Base-by-base conservation (phyloP, 2,797 vertebrate genomes). In the Psittacula derbiana region DNA sequence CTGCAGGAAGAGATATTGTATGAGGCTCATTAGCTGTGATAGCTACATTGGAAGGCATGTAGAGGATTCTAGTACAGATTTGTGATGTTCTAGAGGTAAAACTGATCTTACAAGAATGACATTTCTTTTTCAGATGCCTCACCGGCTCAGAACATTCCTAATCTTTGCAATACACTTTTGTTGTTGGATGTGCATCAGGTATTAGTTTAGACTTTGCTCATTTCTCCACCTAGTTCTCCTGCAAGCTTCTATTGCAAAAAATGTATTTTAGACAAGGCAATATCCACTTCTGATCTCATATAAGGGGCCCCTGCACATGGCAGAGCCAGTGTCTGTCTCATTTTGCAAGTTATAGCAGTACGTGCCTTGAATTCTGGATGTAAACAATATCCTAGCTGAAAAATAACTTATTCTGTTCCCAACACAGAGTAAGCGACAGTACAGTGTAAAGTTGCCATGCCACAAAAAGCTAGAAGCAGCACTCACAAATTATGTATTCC, bases 41-140 rank as follows among this genome's bases (percentile, higher is more conserved):
- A 60, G 28, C 72, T 70, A 40, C 28, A 46, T 24, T 84, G 30
- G 49, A 89, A 94, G 80, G 28, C 78, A 40, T 40, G 25, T 10
- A 36, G 71, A 71, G 61, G 88, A 57, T 85, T 91, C n/a, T 47
- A 8, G n/a, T 75, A 33, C 16, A 66, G 41, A 52, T 70, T 85
- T 93, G 76, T 91, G 6, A 14, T 61, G 16, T 92, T 89, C 43
- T 87, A 73, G 67, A 88, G 30, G 64, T 93, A 57, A 69, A 3
- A 44, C 12, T 90, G 76, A 20, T 80, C 53, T 91, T 78, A n/a
- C 64, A 83, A 61, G 28, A 43, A 80, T 30, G 53, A 72, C 88
- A n/a, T 11, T 67, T 28, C 28, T 69, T 86, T 47, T 85, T 81
- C 53, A n/a, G 44, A 52, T 70, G 57, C 38, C 41, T 85, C 64